A percentile compares a stretch with the other conserved stretches of the same genome.
Evolutionary conservation across 2,113 vertebrate species (phyloP).

Genomic region (Malurus cyaneus): DNA sequence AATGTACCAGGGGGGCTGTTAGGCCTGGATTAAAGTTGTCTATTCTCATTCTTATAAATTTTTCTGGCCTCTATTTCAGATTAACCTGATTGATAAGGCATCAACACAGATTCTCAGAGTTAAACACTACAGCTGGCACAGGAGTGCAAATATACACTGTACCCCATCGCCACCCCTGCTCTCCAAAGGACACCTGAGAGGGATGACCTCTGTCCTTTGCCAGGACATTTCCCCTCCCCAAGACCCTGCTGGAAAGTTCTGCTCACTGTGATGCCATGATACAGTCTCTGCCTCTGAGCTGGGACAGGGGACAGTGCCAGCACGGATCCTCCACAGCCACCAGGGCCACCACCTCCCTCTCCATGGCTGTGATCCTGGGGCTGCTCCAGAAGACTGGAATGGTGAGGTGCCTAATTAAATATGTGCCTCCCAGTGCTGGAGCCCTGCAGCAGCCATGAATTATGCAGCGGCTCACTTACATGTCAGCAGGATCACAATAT

Average conservation of each 20-base stretch:
- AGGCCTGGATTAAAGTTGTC: no score
- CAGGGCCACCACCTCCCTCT: neutral
- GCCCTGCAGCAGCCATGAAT: constrained; percentile 64
- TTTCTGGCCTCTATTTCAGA: no score
- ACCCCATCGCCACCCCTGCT: neutral
- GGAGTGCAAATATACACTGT: neutral
- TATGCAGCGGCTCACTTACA: constrained; percentile 44
- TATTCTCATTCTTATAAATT: no score
- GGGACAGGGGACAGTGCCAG: accelerated
- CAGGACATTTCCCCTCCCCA: neutral
- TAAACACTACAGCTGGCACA: neutral
- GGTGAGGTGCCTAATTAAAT: constrained; percentile 48
- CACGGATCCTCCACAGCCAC: accelerated
- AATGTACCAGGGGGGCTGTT: no score
- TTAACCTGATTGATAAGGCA: no score
- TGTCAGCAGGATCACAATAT: constrained; percentile 66
- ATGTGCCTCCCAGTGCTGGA: neutral
- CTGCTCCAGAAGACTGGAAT: neutral
- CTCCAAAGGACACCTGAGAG: neutral
- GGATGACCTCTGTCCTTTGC: neutral
- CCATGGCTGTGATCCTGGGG: accelerated
- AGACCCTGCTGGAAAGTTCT: neutral
- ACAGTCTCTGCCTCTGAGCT: neutral
- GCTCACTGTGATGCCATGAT: neutral
- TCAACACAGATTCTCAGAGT: accelerated